Percentiles rank a stretch among this genome's conserved stretches.
phyloP scores from a whole-genome alignment of 2,888 invertebrate species.

The Dasypogon diadema region DNA sequence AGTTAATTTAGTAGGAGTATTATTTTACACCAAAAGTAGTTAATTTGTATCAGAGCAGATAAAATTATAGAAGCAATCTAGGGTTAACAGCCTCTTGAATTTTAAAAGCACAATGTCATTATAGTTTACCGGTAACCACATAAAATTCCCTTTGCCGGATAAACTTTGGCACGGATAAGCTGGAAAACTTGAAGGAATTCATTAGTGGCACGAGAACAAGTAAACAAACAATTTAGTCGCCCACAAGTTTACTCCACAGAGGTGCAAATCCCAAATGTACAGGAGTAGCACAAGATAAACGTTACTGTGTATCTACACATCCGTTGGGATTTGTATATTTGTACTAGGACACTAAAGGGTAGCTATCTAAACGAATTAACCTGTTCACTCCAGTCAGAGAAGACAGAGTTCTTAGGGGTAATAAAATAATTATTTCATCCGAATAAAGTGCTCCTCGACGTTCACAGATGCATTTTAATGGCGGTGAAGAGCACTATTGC shows the following conservation, averaged over 20 bases:
- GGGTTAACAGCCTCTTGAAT: neutral
- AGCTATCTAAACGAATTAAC: slow-evolving; percentile 4
- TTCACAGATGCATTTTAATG: neutral
- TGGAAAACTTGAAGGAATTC: neutral
- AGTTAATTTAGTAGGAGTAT: too few species aligned
- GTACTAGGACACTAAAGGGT: neutral
- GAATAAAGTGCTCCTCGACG: neutral
- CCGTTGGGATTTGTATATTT: neutral
- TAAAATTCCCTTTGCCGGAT: neutral
- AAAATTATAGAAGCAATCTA: neutral
- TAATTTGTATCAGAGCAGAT: neutral
- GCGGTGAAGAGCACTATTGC: neutral
- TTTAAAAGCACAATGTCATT: neutral
- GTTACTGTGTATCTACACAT: neutral
- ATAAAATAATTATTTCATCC: slow-evolving; percentile 8
- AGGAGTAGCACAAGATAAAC: neutral
- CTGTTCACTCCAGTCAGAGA: neutral
- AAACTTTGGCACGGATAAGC: neutral
- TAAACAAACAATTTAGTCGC: slow-evolving; percentile 11
- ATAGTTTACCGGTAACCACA: neutral
- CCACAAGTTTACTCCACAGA: neutral
- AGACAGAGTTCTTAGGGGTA: neutral
- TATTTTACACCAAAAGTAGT: neutral
- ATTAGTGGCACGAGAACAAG: neutral
- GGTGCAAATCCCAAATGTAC: neutral